Conservation (phyloP, 2,797 vertebrate genomes). For the Tenualosa thibaudeaui region DNA sequence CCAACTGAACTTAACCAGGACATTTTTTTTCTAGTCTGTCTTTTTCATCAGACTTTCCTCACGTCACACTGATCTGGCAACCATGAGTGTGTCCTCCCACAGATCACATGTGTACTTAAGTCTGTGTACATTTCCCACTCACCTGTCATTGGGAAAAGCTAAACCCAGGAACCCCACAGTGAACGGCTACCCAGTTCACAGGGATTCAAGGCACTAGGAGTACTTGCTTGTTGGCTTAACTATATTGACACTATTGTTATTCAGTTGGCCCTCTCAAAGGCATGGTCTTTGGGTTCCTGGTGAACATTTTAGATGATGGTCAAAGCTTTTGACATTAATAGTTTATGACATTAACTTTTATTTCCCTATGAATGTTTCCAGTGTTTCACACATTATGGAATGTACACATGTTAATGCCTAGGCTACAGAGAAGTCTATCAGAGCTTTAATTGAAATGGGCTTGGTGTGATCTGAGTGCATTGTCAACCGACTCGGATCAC, state of each 20-base stretch:
- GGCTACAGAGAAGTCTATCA: background rate
- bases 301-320: background rate
- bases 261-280: background rate
- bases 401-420: too few species aligned
- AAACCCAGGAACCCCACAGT: background rate
- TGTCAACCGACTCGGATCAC: background rate
- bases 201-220: background rate
- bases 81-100: background rate
- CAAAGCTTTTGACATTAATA: too few species aligned
- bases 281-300: too few species aligned
- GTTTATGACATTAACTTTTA: too few species aligned
- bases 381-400: too few species aligned
- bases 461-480: background rate
- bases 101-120: background rate
- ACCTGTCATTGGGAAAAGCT: background rate
- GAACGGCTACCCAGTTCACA: background rate
- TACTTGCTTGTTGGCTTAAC: background rate
- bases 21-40: background rate
- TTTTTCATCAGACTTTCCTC: background rate
- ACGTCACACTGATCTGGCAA: background rate
- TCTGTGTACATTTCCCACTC: conserved; percentile 17
- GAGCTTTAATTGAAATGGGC: too few species aligned
- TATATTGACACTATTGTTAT: background rate
- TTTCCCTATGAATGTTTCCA: too few species aligned
- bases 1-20: background rate